Evolutionary conservation across 2,888 invertebrate species (phyloP), one percentile per base, ranked within the genome.

Genomic region (Danaus chrysippus): DNA sequence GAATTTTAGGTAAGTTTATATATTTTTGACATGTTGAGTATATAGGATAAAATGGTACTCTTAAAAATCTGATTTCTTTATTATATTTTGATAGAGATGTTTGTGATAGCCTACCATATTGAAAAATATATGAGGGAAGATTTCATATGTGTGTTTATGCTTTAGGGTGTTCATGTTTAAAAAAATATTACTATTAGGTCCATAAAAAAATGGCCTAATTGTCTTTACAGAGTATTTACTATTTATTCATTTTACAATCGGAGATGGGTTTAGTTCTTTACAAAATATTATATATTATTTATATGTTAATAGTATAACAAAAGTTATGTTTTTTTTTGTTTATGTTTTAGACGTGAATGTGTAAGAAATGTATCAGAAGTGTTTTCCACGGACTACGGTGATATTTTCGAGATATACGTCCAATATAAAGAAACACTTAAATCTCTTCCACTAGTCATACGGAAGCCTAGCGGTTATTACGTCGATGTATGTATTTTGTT

Each of bases 1-100:
- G n/a, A 77, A 85, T 67, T 67, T 74, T 17, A 65, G 69, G 88
- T 88, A 74, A 83, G 87, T 82, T 19, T n/a, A 12, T 52, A 43
- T 58, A 15, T 10, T 1, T 49, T 49, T 12, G 15, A 15, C 13
- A 42, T n/a, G 5, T 9, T n/a, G n/a, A n/a, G n/a, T n/a, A n/a
- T n/a, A n/a, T n/a, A n/a, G n/a, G n/a, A n/a, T n/a, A n/a, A n/a
- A n/a, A n/a, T n/a, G n/a, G n/a, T n/a, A n/a, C n/a, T n/a, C n/a
- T n/a, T n/a, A n/a, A 12, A 23, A 11, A 23, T 10, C n/a, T 23
- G 56, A 19, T 56, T 43, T 3, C 17, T n/a, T 17, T 42, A 43
- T 56, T 15, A 13, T 23, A 8, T 43, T 44, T 44, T n/a, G n/a
- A 10, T 54, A 54, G 13, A 53, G 23, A 23, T 56, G 55, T 56